Percentiles rank a stretch among this genome's conserved stretches.
phyloP scores from a whole-genome alignment of 1,140 invertebrate species.

The Ladona fulva region DNA sequence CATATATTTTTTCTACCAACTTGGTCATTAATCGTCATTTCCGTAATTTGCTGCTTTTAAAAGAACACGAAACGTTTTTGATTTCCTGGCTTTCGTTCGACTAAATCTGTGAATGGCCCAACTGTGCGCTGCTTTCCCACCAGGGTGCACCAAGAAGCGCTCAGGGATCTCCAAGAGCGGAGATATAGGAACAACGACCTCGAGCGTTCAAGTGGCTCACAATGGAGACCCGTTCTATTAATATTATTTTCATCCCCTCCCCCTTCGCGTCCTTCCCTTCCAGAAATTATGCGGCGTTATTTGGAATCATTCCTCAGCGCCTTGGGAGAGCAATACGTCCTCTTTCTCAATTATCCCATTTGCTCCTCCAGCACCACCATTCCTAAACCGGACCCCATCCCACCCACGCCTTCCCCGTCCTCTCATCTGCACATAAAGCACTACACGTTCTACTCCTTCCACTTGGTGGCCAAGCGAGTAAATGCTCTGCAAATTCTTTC shows the following conservation, averaged over 20 bases:
- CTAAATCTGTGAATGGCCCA: too few species aligned
- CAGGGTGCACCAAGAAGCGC: not conserved
- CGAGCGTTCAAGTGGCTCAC: not conserved
- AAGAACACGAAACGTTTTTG: too few species aligned
- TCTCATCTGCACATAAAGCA: not conserved
- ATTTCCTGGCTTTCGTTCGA: too few species aligned
- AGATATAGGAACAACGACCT: not conserved
- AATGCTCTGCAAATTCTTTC: constrained; percentile 1
- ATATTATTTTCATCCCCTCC: not conserved
- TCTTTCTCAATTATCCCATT: not conserved
- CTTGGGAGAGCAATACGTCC: not conserved
- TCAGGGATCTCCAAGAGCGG: not conserved
- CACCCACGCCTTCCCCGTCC: not conserved
- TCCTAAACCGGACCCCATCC: not conserved
- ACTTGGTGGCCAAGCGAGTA: not conserved
- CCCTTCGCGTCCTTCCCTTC: not conserved
- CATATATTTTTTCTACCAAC: too few species aligned
- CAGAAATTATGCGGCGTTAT: constrained; percentile 9
- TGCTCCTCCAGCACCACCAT: not conserved
- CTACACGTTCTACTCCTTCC: not conserved
- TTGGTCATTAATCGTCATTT: too few species aligned
- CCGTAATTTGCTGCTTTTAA: too few species aligned
- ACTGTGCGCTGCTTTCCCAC: not conserved
- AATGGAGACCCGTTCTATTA: not conserved
- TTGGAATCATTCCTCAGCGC: constrained; percentile 3